Base-by-base conservation (phyloP, 2,113 vertebrate species). In the Gymnobelideus leadbeateri region DNA sequence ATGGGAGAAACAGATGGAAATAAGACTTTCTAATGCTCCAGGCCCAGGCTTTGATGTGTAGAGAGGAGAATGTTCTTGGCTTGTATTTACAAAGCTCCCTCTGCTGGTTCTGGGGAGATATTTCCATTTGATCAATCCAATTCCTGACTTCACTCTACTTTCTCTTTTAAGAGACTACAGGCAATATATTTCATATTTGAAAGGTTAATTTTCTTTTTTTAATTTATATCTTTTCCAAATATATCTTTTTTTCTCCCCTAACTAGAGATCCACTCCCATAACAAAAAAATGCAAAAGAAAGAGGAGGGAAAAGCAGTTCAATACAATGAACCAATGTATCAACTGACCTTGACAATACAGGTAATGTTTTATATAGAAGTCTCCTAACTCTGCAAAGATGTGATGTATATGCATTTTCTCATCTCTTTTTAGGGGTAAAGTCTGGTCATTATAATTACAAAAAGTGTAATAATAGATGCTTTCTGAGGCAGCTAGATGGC, bases 51-150 rank as follows among this genome's bases (percentile, higher is more conserved):
- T 84, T 55, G 4, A 6, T 23, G 0, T 28, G 31, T 91, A 3
- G 90, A 92, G 3, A 37, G 23, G 7, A 7, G 7, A 68, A 95
- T 52, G 53, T 3, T 26, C 10, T 0, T 37, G 92, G 51, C 77
- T 93, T 61, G 89, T 37, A 50, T 57, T 96, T 53, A 93, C 68
- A n/a, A 55, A 89, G 94, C 97, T 98, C 98, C 97, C 97, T 98
- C 98, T 98, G 84, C 96, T 97, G 97, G 91, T 91, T 54, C 0
- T 50, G 6, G 43, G 31, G 0, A 9, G 51, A 90, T 21, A 91
- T 11, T n/a, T 53, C 89, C 24, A 50, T 47, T 92, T 92, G 84
- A 93, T 92, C 52, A 19, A 3, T 9, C 92, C 52, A 19, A 3
- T 9, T 26, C 93, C 46, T 24, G 0, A 0, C n/a, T 93, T 51